Conservation (phyloP, 2,888 invertebrate species). For the Drosophila subquinaria region DNA sequence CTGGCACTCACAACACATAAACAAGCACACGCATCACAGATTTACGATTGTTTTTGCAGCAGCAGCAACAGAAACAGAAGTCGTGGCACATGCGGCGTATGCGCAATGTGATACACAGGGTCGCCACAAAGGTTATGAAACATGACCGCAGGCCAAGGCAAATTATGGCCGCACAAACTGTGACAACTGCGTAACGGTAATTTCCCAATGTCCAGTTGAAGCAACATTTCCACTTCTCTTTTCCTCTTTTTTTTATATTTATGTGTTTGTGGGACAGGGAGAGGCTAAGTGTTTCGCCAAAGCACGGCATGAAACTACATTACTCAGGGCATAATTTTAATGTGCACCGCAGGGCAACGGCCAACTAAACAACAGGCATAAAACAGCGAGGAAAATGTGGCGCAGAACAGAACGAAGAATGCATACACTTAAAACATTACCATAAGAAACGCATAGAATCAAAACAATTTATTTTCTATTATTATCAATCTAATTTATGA, state of each 20-base stretch:
- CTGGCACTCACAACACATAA: conserved; percentile 47
- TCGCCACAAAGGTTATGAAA: conserved; percentile 65
- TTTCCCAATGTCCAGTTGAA: conserved; percentile 72
- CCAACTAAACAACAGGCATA: conserved; percentile 62
- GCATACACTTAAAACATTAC: conserved; percentile 28
- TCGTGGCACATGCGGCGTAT: conserved; percentile 40
- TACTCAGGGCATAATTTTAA: conserved; percentile 74
- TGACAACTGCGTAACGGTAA: conserved; percentile 76
- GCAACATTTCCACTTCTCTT: not conserved
- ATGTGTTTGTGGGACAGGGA: conserved; percentile 42
- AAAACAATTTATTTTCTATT: not conserved
- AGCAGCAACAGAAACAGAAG: conserved; percentile 4
- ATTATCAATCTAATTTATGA: not conserved
- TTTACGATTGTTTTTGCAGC: conserved; percentile 48
- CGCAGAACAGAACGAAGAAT: conserved; percentile 7
- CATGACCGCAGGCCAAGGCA: conserved; percentile 69
- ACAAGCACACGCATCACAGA: conserved; percentile 51
- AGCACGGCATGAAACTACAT: conserved; percentile 66
- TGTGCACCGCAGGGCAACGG: conserved; percentile 55
- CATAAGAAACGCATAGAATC: too few species aligned
- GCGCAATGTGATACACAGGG: conserved; percentile 42
- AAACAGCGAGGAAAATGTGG: conserved; percentile 39
- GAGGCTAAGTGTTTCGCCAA: conserved; percentile 36
- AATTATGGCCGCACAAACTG: conserved; percentile 70
- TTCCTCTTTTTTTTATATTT: conserved; percentile 52